Evolutionary conservation across 2,797 vertebrate species (phyloP), one percentile per base, ranked within the genome.

Genomic region (Lates japonicus): DNA sequence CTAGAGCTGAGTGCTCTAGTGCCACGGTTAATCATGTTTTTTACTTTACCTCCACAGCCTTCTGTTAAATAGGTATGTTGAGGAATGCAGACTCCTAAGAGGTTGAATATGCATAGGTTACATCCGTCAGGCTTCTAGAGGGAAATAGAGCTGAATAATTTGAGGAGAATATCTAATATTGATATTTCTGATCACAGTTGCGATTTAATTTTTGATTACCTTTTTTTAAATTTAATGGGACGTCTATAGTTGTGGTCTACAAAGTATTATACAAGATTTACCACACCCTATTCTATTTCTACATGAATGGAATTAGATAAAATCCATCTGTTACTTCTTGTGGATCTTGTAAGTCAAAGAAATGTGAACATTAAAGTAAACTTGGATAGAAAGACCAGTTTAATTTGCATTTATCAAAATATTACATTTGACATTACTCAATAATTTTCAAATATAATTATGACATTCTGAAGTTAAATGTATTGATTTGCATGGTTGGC

Each of bases 61-160:
- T 62, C 52, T 46, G 74, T 79, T 81, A 76, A 75, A 76, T 71
- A 89, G 87, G 84, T 87, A 76, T 63, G 90, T 92, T 37, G 80
- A 91, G 92, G 91, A 90, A 91, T 61, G 81, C n/a, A 14, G 81
- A 0, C 29, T 71, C 39, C 72, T 87, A 70, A 51, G 60, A 35
- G 71, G 63, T 82, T 88, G 80, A 89, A 81, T 78, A 86, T 91
- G 90, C 42, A 89, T 0, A 76, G 33, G 59, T 64, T 52, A 52
- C 59, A 31, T 73, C 63, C 14, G 67, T 44, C 61, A 49, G 63
- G 44, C n/a, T 66, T 25, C 41, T 5, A 14, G 49, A 16, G 35
- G 37, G 42, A 72, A 60, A 62, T 6, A 52, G 31, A 19, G 46
- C 39, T 20, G 33, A 75, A 39, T 22, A 14, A 58, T 25, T 20